Evolutionary conservation across 1,140 invertebrate genomes (phyloP).

Genomic region (Sycophila sp.): DNA sequence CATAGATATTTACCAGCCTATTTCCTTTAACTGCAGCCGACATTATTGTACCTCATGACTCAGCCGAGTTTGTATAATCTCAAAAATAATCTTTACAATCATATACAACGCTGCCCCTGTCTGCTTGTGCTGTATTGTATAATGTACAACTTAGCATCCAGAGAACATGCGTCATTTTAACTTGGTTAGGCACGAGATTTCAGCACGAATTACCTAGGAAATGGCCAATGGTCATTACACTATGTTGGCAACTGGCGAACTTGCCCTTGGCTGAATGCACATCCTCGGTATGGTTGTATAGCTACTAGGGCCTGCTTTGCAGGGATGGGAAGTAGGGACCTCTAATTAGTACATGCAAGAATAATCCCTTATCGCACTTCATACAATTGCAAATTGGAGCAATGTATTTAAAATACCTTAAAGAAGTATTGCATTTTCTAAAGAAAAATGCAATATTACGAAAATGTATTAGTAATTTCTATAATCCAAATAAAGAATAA

Average conservation of each 20-base stretch:
- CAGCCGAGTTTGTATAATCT: slow-evolving; percentile 48
- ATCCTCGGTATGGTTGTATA: slow-evolving; percentile 68
- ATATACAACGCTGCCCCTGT: slow-evolving; percentile 3
- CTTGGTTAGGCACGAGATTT: slow-evolving; percentile 57
- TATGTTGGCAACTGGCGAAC: slow-evolving; percentile 65
- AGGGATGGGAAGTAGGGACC: slow-evolving; percentile 61
- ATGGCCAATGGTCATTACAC: slow-evolving; percentile 53
- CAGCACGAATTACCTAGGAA: slow-evolving; percentile 54
- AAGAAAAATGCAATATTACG: background rate
- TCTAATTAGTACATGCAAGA: slow-evolving; percentile 67
- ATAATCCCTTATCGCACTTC: slow-evolving; percentile 35
- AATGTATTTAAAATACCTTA: background rate
- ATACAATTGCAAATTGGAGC: slow-evolving; percentile 29
- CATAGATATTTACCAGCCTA: slow-evolving; percentile 57
- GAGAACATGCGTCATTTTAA: slow-evolving; percentile 33
- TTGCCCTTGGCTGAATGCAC: slow-evolving; percentile 66
- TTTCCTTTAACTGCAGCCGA: slow-evolving; percentile 49
- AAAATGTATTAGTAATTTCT: background rate
- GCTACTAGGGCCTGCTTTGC: slow-evolving; percentile 65
- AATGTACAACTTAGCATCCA: background rate
- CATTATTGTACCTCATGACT: slow-evolving; percentile 55
- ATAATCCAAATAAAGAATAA: background rate
- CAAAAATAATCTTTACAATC: slow-evolving; percentile 21
- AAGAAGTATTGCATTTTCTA: background rate
- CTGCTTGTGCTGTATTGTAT: background rate